phyloP scores from a whole-genome alignment of 2,888 invertebrate genomes.

The Geotrupes spiniger region DNA sequence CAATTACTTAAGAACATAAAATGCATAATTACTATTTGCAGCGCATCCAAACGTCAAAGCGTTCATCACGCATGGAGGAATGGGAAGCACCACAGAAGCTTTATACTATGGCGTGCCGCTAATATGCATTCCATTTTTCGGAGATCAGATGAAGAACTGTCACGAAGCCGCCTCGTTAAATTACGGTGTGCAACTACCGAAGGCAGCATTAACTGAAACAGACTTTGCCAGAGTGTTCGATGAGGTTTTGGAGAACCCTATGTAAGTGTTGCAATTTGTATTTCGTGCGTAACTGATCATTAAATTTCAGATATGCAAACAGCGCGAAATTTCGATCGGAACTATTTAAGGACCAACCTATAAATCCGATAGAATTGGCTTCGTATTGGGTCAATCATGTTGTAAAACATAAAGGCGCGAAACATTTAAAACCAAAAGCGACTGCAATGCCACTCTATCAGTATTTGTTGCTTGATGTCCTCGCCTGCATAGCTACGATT shows the following conservation, averaged over 20 bases:
- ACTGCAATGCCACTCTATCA: slow-evolving; percentile 33
- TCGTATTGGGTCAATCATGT: slow-evolving; percentile 38
- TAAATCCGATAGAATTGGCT: slow-evolving; percentile 34
- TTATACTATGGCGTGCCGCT: slow-evolving; percentile 40
- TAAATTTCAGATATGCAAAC: slow-evolving; percentile 23
- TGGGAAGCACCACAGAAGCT: slow-evolving; percentile 57
- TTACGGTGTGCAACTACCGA: not conserved
- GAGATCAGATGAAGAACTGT: slow-evolving; percentile 25
- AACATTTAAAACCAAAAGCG: slow-evolving; percentile 32
- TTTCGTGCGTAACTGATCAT: no score
- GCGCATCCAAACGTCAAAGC: slow-evolving; percentile 55
- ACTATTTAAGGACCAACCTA: slow-evolving; percentile 32
- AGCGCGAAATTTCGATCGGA: slow-evolving; percentile 27
- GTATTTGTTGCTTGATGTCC: slow-evolving; percentile 30
- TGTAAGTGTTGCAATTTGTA: not conserved
- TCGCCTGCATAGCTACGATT: no score
- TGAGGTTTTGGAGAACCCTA: not conserved
- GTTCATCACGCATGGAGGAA: slow-evolving; percentile 60
- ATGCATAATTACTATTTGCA: no score
- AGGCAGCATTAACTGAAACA: not conserved
- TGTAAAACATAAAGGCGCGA: slow-evolving; percentile 31
- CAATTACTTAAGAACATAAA: not conserved
- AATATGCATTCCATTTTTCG: slow-evolving; percentile 29
- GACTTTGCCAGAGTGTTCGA: not conserved
- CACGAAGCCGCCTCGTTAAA: slow-evolving; percentile 11